Conservation (phyloP, 2,113 vertebrate species). For the Amphilophus citrinellus region DNA sequence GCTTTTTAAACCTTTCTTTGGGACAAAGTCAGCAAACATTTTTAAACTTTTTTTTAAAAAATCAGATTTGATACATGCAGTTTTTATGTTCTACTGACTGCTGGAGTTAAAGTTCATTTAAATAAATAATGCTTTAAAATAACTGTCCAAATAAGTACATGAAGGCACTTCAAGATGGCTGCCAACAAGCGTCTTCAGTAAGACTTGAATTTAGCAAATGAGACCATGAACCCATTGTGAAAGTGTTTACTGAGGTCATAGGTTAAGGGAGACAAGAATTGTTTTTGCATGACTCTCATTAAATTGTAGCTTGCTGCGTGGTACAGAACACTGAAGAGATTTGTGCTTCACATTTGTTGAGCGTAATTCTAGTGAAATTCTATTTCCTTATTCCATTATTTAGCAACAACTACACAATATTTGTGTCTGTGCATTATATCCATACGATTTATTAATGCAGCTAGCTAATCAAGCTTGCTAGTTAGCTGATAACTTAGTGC, state of each 20-base stretch:
- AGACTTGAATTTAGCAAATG: background rate
- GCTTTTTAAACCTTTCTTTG: background rate
- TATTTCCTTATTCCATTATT: no score
- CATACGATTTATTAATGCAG: background rate
- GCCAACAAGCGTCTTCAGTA: background rate
- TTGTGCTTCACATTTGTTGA: no score
- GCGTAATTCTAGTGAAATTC: no score
- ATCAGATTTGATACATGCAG: background rate
- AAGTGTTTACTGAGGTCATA: no score
- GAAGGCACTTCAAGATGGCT: background rate
- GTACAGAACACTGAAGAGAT: no score
- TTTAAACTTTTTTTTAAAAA: background rate
- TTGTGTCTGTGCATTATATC: background rate
- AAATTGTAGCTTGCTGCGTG: no score
- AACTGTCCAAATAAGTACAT: background rate
- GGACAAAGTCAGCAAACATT: background rate
- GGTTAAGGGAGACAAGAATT: no score
- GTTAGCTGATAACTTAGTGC: background rate
- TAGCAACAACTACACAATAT: no score
- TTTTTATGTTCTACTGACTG: background rate
- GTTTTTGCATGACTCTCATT: no score
- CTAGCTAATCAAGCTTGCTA: background rate
- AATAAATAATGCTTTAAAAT: background rate
- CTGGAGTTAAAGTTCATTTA: background rate
- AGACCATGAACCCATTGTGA: background rate